phyloP scores from a whole-genome alignment of 2,888 invertebrate genomes.

The Apamea crenata region DNA sequence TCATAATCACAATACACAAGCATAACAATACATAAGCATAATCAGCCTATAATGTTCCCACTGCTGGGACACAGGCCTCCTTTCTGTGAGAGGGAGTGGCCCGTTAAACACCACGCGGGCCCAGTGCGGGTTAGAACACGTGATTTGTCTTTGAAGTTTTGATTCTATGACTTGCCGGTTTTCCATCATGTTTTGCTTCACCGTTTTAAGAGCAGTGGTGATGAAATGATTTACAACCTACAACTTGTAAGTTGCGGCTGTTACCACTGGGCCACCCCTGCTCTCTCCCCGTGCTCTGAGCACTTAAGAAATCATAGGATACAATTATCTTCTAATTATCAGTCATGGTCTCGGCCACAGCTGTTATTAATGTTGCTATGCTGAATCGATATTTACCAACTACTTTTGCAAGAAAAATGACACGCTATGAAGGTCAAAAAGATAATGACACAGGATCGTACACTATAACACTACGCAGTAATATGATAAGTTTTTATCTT shows the following conservation, averaged over 20 bases:
- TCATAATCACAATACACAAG: no score
- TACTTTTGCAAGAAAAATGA: not conserved
- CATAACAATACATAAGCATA: no score
- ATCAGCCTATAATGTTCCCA: no score
- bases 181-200: no score
- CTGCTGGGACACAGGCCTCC: no score
- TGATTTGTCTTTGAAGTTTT: no score
- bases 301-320: not conserved
- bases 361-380: not conserved
- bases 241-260: no score
- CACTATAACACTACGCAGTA: not conserved
- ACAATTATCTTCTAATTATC: not conserved
- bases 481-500: not conserved
- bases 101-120: no score
- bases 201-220: not conserved
- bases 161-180: no score
- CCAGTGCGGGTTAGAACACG: no score
- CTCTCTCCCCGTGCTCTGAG: not conserved
- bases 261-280: no score
- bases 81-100: no score
- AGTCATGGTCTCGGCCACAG: not conserved
- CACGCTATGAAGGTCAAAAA: not conserved
- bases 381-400: not conserved
- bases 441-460: not conserved
- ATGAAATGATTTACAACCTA: not conserved